Conservation (phyloP, 37 sponge, comb jelly and placozoan species). For the Lycopodina hypogea region DNA sequence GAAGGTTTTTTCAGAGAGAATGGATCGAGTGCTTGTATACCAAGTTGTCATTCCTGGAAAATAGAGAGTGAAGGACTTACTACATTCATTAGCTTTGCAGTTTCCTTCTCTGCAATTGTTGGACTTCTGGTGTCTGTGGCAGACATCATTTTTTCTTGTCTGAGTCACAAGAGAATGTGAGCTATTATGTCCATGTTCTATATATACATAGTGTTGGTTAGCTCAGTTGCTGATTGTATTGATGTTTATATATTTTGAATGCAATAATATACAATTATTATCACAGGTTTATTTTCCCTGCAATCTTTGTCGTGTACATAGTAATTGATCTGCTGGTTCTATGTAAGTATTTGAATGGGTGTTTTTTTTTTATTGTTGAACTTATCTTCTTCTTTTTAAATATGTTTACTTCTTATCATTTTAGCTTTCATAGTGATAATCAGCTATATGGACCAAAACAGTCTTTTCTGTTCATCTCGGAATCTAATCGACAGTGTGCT, state of each 20-base stretch:
- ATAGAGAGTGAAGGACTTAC: neutral
- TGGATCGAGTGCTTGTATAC: neutral
- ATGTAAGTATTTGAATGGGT: constrained; percentile 23
- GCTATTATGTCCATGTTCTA: neutral
- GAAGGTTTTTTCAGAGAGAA: neutral
- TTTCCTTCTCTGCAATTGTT: constrained; percentile 3
- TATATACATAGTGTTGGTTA: too few species aligned
- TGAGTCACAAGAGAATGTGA: constrained; percentile 29
- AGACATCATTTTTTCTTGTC: constrained; percentile 16
- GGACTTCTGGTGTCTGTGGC: constrained; percentile 10
- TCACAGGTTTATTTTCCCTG: constrained; percentile 28
- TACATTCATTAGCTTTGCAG: neutral
- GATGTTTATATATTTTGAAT: too few species aligned
- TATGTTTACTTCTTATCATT: neutral
- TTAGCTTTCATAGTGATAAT: neutral
- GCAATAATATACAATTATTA: too few species aligned
- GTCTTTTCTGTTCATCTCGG: neutral
- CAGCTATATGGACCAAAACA: neutral
- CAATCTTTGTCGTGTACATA: constrained; percentile 32
- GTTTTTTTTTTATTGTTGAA: neutral
- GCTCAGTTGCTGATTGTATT: too few species aligned
- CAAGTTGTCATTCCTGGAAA: neutral
- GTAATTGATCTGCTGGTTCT: neutral
- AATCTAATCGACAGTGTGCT: neutral
- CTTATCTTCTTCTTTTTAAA: neutral